Conservation (phyloP, 2,888 invertebrate species). For the Alloscopus bannaensis region DNA sequence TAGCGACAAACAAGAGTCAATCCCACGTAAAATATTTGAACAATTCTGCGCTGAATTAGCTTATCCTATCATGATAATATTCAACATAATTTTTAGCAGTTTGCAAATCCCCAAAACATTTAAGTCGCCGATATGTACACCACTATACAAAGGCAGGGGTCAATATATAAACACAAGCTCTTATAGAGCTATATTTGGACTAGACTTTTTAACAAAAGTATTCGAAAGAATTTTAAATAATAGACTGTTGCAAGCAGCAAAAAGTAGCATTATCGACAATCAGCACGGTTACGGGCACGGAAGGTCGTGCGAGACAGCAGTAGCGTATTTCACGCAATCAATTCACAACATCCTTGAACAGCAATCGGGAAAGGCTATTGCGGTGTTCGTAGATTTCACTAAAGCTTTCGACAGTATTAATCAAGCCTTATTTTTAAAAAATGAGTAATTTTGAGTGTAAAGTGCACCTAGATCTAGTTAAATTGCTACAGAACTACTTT, state of each 20-base stretch:
- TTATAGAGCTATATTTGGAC: conserved; percentile 13
- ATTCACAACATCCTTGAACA: conserved; percentile 28
- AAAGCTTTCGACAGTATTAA: conserved; percentile 51
- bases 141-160: conserved; percentile 19
- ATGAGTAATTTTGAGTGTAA: not conserved
- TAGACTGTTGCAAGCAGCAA: conserved; percentile 4
- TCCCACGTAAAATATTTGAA: conserved; percentile 8
- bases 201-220: not conserved
- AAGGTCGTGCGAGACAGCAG: conserved; percentile 52
- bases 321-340: conserved; percentile 33
- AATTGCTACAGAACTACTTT: not conserved
- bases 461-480: not conserved
- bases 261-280: too few species aligned
- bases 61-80: not conserved
- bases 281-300: conserved; percentile 41
- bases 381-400: conserved; percentile 46
- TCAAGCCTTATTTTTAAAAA: not conserved
- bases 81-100: not conserved
- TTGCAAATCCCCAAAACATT: not conserved
- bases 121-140: conserved; percentile 14
- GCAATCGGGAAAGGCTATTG: conserved; percentile 23
- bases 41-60: not conserved
- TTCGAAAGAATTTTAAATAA: conserved; percentile 39
- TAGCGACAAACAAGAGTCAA: not conserved
- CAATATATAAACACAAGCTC: not conserved